These are phyloP conservation scores for Mormyrus lacerda DNA, from an alignment of 2,113 vertebrate species.

Conservation along the genomic window DNA sequence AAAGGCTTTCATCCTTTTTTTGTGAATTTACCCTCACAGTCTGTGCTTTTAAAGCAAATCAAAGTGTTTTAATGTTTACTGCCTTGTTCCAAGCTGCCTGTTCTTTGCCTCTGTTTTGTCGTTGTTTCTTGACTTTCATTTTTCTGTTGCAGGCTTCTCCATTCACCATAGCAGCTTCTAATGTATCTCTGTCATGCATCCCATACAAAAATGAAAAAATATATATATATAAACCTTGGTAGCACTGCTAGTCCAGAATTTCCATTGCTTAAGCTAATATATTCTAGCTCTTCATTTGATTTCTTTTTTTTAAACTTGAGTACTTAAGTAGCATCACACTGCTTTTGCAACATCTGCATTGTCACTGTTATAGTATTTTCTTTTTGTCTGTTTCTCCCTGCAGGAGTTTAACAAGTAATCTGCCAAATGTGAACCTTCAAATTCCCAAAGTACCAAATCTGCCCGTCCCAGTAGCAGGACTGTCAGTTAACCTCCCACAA, in stretches of 20 bases:
- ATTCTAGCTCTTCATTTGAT: slow-evolving; percentile 35
- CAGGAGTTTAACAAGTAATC: slow-evolving; percentile 99
- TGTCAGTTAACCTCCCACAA: slow-evolving; percentile 99
- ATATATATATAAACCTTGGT: background rate
- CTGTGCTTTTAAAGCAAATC: slow-evolving; percentile 44
- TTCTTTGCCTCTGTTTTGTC: slow-evolving; percentile 12
- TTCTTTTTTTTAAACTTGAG: slow-evolving; percentile 44
- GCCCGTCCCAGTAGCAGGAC: slow-evolving; percentile 76
- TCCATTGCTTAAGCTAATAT: slow-evolving; percentile 25
- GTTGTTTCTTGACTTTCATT: background rate
- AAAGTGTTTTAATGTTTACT: slow-evolving; percentile 33
- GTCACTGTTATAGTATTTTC: slow-evolving; percentile 98
- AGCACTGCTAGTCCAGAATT: background rate
- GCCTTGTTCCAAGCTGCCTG: slow-evolving; percentile 21
- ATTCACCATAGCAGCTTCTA: background rate
- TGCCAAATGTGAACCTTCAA: slow-evolving; percentile 99
- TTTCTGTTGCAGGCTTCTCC: background rate
- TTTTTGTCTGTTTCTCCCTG: slow-evolving; percentile 99
- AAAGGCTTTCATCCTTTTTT: slow-evolving; percentile 48
- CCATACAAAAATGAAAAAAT: background rate
- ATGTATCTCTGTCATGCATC: background rate
- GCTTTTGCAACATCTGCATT: slow-evolving; percentile 88
- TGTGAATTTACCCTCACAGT: slow-evolving; percentile 57
- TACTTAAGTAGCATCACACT: slow-evolving; percentile 59
- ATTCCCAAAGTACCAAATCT: slow-evolving; percentile 99